These are phyloP conservation scores for Bradysia coprophila DNA, from an alignment of 1,140 invertebrate genomes.

Conservation along the genomic window DNA sequence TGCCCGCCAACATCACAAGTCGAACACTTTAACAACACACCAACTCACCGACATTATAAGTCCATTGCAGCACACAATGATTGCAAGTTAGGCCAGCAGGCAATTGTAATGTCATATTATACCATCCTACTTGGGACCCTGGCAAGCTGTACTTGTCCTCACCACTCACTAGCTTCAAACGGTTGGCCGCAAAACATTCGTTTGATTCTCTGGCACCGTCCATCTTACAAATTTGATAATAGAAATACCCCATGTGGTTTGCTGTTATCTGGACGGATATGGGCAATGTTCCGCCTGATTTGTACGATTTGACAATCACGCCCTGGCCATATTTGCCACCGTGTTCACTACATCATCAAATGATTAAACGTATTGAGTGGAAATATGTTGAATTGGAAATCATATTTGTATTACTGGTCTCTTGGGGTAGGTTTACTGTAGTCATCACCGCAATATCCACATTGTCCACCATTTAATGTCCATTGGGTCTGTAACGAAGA, in stretches of 20 bases:
- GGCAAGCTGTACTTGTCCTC: constrained; percentile 8
- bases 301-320: constrained; percentile 25
- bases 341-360: constrained; percentile 28
- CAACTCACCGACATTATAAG: constrained; percentile 23
- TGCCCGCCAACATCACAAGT: too few species aligned
- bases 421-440: constrained; percentile 26
- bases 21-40: background rate
- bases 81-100: constrained; percentile 29
- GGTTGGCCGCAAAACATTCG: constrained; percentile 27
- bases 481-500: constrained; percentile 13
- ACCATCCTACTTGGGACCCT: constrained; percentile 1
- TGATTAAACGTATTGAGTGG: constrained; percentile 30
- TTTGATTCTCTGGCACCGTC: constrained; percentile 22
- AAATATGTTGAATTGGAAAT: too few species aligned
- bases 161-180: constrained; percentile 22
- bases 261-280: constrained; percentile 24
- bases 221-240: constrained; percentile 29
- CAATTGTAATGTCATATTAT: constrained; percentile 10
- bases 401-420: too few species aligned
- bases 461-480: constrained; percentile 24
- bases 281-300: constrained; percentile 13
- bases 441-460: constrained; percentile 31
- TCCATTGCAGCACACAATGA: constrained; percentile 41
- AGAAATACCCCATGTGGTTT: constrained; percentile 28
- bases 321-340: constrained; percentile 32